A percentile compares a stretch with the other conserved stretches of the same genome.
These are phyloP conservation scores for Pterophyllum scalare DNA, from an alignment of 2,113 vertebrate species.

Conservation along the genomic window DNA sequence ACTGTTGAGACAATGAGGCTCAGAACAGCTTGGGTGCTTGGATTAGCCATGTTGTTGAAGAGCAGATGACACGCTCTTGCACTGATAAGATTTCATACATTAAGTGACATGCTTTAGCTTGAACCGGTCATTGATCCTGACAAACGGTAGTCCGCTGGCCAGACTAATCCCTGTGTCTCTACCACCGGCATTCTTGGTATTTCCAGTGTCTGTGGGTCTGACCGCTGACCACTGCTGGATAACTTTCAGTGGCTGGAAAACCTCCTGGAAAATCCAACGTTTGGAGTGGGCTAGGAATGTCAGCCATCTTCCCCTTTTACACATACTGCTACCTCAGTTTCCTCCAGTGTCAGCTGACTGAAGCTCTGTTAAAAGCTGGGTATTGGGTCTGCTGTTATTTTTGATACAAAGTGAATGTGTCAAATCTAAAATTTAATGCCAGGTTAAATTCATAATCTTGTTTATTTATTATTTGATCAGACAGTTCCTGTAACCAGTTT, in stretches of 20 bases:
- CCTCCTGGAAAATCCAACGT: conserved; percentile 70
- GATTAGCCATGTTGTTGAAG: conserved; percentile 8
- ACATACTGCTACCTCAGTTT: conserved; percentile 49
- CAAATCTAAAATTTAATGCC: not conserved
- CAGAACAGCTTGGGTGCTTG: conserved; percentile 6
- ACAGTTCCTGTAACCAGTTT: not conserved
- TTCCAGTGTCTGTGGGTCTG: conserved; percentile 79
- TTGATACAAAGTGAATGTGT: not conserved
- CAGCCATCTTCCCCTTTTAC: conserved; percentile 53
- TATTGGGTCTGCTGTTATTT: not conserved
- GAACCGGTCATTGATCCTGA: conserved; percentile 51
- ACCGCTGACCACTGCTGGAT: conserved; percentile 75
- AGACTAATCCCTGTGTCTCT: conserved; percentile 65
- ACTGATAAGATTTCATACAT: conserved; percentile 28
- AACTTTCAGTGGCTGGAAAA: conserved; percentile 80
- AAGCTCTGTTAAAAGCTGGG: not conserved
- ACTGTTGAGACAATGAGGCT: conserved; percentile 55
- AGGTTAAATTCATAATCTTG: not conserved
- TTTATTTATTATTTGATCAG: not conserved
- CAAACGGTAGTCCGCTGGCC: conserved; percentile 53
- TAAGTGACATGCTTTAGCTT: not conserved
- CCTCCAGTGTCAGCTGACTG: conserved; percentile 38
- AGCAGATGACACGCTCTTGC: not conserved
- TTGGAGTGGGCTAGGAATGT: conserved; percentile 59
- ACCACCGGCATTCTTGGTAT: conserved; percentile 68